Evolutionary conservation across 2,888 invertebrate species (phyloP).

Genomic region (Lapara coniferarum): DNA sequence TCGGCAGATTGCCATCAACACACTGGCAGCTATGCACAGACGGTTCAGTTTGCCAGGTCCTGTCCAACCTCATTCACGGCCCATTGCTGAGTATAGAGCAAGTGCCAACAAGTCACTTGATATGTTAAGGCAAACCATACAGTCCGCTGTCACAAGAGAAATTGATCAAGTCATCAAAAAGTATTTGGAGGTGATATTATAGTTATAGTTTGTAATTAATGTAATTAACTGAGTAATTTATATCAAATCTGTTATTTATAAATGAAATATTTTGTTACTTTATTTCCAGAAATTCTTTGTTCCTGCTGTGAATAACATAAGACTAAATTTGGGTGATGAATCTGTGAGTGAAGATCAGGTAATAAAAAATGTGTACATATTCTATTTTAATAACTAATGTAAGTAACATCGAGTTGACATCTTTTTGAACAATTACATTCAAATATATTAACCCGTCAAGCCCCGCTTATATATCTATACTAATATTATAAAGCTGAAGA

Average conservation of each 20-base stretch:
- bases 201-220: too few species aligned
- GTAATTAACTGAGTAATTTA: too few species aligned
- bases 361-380: conserved; percentile 32
- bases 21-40: conserved; percentile 85
- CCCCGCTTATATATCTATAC: too few species aligned
- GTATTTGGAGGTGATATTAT: conserved; percentile 86
- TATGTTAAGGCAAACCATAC: conserved; percentile 89
- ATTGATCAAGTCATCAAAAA: conserved; percentile 90
- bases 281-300: conserved; percentile 89
- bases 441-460: too few species aligned
- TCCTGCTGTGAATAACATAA: conserved; percentile 90
- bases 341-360: conserved; percentile 90
- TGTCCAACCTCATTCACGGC: conserved; percentile 78
- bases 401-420: too few species aligned
- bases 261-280: background rate
- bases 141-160: conserved; percentile 90
- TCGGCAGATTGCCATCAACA: conserved; percentile 88
- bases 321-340: conserved; percentile 88
- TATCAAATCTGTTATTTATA: background rate
- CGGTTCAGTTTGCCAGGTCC: conserved; percentile 83
- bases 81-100: conserved; percentile 81
- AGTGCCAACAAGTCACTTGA: conserved; percentile 89
- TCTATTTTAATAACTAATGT: too few species aligned
- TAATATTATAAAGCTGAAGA: too few species aligned
- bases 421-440: too few species aligned